phyloP scores from a whole-genome alignment of 2,888 invertebrate species.

The Meandrusa payeni region DNA sequence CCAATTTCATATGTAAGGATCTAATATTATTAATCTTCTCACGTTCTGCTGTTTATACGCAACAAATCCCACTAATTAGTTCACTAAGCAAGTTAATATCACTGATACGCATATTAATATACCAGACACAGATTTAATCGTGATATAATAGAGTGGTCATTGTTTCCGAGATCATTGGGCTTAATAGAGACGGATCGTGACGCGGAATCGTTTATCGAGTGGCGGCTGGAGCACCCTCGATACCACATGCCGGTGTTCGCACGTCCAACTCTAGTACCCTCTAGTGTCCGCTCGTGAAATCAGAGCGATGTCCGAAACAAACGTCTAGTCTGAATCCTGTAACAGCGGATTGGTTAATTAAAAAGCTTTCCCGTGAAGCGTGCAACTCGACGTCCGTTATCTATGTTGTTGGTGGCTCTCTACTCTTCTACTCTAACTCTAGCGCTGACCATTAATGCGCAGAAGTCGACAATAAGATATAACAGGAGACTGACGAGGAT shows the following conservation, averaged over 20 bases:
- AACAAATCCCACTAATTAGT: constrained; percentile 17
- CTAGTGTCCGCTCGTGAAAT: constrained; percentile 28
- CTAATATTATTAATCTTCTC: too few species aligned
- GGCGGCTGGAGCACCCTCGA: constrained; percentile 34
- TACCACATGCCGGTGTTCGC: constrained; percentile 29
- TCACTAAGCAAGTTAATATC: constrained; percentile 5
- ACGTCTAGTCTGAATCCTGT: constrained; percentile 23
- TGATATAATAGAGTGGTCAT: constrained; percentile 33
- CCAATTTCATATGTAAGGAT: too few species aligned
- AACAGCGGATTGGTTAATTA: constrained; percentile 28
- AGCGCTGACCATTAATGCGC: too few species aligned
- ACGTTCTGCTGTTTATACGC: neutral
- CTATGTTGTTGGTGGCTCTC: too few species aligned
- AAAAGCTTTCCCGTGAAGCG: constrained; percentile 17
- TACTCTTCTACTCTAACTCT: too few species aligned
- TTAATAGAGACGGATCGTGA: constrained; percentile 34
- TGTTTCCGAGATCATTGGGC: constrained; percentile 33
- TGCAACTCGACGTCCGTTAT: constrained; percentile 2
- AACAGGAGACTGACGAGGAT: too few species aligned
- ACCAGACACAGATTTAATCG: constrained; percentile 28
- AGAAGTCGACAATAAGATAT: too few species aligned
- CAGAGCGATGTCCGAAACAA: constrained; percentile 34
- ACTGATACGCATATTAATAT: constrained; percentile 12
- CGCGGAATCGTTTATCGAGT: constrained; percentile 36
- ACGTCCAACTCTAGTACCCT: constrained; percentile 32